Evolutionary conservation across 2,888 invertebrate species (phyloP), one percentile per base, ranked within the genome.

Genomic region (Epiblema foenella): DNA sequence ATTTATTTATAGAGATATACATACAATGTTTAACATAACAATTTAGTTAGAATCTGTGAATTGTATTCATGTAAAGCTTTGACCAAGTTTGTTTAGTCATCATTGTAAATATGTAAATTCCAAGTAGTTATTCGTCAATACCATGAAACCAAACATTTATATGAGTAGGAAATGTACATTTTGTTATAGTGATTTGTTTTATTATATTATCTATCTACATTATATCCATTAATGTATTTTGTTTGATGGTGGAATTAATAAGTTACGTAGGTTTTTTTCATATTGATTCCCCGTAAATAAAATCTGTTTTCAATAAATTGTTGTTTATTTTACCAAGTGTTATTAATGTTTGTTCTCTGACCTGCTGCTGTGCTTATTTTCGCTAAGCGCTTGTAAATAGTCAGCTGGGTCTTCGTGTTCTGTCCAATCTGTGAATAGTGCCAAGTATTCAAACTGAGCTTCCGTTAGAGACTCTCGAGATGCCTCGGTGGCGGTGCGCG

Each of bases 91-190:
- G 80, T 83, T 83, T 89, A 88, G 89, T 81, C 87, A 83, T 82
- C 79, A 77, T 77, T 93, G 93, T 93, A 93, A 88, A 93, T 93
- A 93, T 93, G 93, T 93, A 93, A 91, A 93, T 91, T 90, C 86
- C 87, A 89, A 83, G 82, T 91, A 89, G 87, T 85, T 86, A 89
- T 85, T 90, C 83, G 85, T 88, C 87, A 88, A 89, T 91, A 92
- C 89, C 91, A 89, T 84, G 88, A 92, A 91, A 93, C 93, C 93
- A 93, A 93, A 93, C 93, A 89, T 89, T 90, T 89, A 83, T 86
- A 87, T 85, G 83, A 86, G 84, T 92, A 91, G 89, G 84, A 79
- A 85, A 83, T 91, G 87, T 91, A 91, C 82, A 90, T 90, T 90
- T 90, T 91, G 93, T 93, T 92, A 88, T 84, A 83, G 81, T 76